Evolutionary conservation across 1,140 invertebrate species (phyloP), one percentile per base, ranked within the genome.

Genomic region (Micrasema minimum): DNA sequence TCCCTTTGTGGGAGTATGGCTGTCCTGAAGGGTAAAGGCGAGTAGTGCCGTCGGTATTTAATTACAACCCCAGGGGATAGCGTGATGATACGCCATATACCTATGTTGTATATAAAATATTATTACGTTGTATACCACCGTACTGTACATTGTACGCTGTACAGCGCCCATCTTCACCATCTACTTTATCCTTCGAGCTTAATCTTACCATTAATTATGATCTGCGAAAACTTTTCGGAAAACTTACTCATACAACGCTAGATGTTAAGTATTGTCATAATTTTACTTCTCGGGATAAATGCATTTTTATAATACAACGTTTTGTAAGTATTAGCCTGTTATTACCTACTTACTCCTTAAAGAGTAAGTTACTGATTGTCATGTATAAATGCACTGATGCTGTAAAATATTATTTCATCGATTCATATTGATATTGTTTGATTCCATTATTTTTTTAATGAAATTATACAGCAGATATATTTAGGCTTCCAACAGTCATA

Each of bases 171-270:
- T 64, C 59, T 64, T 64, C 59, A 46, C 35, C 55, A 41, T 11
- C 55, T 35, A 59, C 55, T 59, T 59, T 59, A 59, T 59, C 55
- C 55, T 59, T 59, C 55, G 16, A 59, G 55, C 55, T 41, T 41
- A 59, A 41, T 64, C 59, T 64, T 64, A 18, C 59, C 59, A 41
- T 46, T 64, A 64, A 45, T 64, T 64, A 64, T 64, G 18, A 64
- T 64, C 43, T 26, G 12, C 16, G 41, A 31, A 64, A 46, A 46
- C 43, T 64, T 64, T 7, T 23, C 37, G 57, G 57, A 45, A 62
- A 62, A n/a, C 37, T 23, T 62, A n/a, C 26, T 31, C 26, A 7
- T 31, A 31, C 26, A 4, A 31, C 26, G 26, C 26, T 4, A 4
- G 26, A 4, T 31, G 26, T 31, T n/a, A 31, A 2, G 14, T 51